Percentiles rank a stretch among this genome's conserved stretches.
Evolutionary conservation across 1,140 invertebrate genomes (phyloP).

Genomic region (Apis florea): DNA sequence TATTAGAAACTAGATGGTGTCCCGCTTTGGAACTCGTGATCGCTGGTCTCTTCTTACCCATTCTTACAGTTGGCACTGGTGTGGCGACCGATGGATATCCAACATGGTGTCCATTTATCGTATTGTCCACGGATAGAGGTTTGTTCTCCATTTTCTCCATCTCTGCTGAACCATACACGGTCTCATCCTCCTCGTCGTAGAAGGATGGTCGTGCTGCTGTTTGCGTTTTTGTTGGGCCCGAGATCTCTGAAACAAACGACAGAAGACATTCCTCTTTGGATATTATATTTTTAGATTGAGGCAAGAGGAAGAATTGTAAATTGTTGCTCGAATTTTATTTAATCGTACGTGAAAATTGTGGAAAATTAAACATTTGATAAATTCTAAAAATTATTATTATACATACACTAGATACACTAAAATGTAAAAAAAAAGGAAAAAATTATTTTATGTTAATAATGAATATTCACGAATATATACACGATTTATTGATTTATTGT

Average conservation of each 20-base stretch:
- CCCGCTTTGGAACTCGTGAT: conserved; percentile 40
- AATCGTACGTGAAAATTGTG: too few species aligned
- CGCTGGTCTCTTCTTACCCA: conserved; percentile 60
- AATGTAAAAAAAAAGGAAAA: too few species aligned
- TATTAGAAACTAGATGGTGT: background rate
- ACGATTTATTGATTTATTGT: too few species aligned
- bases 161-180: conserved; percentile 63
- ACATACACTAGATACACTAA: too few species aligned
- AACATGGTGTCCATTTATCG: conserved; percentile 62
- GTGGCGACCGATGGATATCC: conserved; percentile 54
- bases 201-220: conserved; percentile 45
- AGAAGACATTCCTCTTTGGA: background rate
- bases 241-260: conserved; percentile 62
- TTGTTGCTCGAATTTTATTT: too few species aligned
- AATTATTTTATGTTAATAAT: too few species aligned
- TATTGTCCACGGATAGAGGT: conserved; percentile 63
- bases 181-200: conserved; percentile 65
- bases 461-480: too few species aligned
- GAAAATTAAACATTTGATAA: too few species aligned
- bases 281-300: background rate
- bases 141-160: conserved; percentile 68
- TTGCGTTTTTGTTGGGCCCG: conserved; percentile 59
- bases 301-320: too few species aligned
- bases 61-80: conserved; percentile 59
- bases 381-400: too few species aligned